Conservation (phyloP, 2,797 vertebrate species). For the Orientallactaga sibirica region DNA sequence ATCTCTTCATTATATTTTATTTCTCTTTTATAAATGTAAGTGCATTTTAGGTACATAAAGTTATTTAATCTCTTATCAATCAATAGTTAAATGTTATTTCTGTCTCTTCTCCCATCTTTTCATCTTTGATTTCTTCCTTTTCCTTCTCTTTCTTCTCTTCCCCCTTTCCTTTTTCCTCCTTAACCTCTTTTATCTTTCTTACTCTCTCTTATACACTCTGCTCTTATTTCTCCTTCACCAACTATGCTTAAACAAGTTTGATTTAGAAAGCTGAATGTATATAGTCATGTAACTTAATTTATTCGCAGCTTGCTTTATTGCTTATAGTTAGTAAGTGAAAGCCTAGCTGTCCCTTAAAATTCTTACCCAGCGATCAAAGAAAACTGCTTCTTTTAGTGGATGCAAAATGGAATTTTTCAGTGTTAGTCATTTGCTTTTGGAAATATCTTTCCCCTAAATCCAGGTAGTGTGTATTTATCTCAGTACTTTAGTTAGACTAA, state of each 20-base stretch:
- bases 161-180: neutral
- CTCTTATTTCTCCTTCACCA: neutral
- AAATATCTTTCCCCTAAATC: conserved; percentile 49
- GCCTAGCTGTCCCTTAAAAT: neutral
- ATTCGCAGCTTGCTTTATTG: conserved; percentile 12
- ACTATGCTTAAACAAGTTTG: neutral
- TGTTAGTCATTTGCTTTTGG: conserved; percentile 22
- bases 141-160: neutral
- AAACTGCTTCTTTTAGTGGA: neutral
- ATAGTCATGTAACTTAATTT: conserved; percentile 14
- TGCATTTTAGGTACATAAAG: conserved; percentile 19
- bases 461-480: neutral
- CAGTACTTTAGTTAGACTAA: neutral
- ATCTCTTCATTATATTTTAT: neutral
- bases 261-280: neutral
- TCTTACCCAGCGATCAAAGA: conserved; percentile 1
- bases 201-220: neutral
- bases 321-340: conserved; percentile 46
- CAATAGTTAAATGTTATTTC: neutral
- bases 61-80: conserved; percentile 10
- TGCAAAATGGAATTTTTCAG: neutral
- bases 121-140: neutral
- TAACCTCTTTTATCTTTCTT: neutral
- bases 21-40: neutral
- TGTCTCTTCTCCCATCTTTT: neutral